Evolutionary conservation across 2,888 invertebrate species (phyloP), one percentile per base, ranked within the genome.

Genomic region (Xestobium rufovillosum): DNA sequence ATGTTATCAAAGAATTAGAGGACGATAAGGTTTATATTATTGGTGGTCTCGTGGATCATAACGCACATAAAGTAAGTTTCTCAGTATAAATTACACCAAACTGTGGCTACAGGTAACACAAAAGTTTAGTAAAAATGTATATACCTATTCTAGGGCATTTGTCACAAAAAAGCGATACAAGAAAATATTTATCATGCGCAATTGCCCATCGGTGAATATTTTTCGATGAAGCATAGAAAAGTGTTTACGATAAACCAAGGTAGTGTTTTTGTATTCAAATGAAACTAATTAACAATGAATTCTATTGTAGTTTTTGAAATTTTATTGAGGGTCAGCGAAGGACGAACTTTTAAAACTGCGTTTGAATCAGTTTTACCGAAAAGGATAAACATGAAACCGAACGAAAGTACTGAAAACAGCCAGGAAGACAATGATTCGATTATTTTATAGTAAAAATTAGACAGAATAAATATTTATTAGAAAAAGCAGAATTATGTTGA

Each of bases 31-130:
- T 82, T 29, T 98, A 97, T 58, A 79, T 98, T 32, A 96, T 98
- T 61, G 98, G 98, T 26, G 98, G 96, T 14, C 69, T 98, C 28
- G 94, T 98, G 0, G 98, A 98, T 68, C 97, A 98, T 61, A 98
- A 98, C 68, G 76, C 83, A 50, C 85, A 94, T 50, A 97, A 96
- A 73, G 87, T 80, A 60, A 50, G 44, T 43, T 4, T 33, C 26
- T 11, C 3, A 19, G 15, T 30, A 14, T n/a, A n/a, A n/a, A n/a
- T n/a, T n/a, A n/a, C n/a, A n/a, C n/a, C n/a, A n/a, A n/a, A n/a
- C n/a, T n/a, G n/a, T n/a, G n/a, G n/a, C n/a, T n/a, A n/a, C n/a
- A n/a, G n/a, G n/a, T n/a, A n/a, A n/a, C n/a, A n/a, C 6, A 15
- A 9, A 12, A 10, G 13, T 32, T 16, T 11, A 14, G 4, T 29